Evolutionary conservation across 2,888 invertebrate species (phyloP).

Genomic region (Rapana venosa): DNA sequence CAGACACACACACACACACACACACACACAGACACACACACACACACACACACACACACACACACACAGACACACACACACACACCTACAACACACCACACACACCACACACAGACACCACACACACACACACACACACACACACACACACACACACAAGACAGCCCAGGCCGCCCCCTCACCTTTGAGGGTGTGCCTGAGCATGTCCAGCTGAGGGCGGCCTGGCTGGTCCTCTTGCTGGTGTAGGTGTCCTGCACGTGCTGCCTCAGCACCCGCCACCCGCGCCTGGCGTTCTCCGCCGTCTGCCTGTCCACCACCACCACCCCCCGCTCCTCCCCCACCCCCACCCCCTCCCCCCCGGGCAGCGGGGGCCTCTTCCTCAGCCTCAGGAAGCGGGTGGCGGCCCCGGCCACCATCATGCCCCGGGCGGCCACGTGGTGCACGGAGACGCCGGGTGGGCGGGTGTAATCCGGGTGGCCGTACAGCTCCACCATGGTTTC

Average conservation of each 20-base stretch:
- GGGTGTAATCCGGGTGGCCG: slow-evolving; percentile 64
- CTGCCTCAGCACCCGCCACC: slow-evolving; percentile 65
- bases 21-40: neutral
- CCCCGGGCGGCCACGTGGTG: slow-evolving; percentile 38
- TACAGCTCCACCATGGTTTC: slow-evolving; percentile 66
- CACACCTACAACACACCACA: too few relatives aligned
- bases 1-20: slow-evolving; percentile 24
- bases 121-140: too few relatives aligned
- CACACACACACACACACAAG: too few relatives aligned
- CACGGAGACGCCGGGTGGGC: slow-evolving; percentile 52
- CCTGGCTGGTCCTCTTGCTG: slow-evolving; percentile 58
- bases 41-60: too few relatives aligned
- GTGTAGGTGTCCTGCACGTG: slow-evolving; percentile 63
- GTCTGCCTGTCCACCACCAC: slow-evolving; percentile 31
- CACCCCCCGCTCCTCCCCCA: slow-evolving; percentile 24
- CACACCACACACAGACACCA: too few relatives aligned
- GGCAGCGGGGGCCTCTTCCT: neutral
- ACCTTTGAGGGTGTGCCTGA: slow-evolving; percentile 64
- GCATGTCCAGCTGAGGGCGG: slow-evolving; percentile 63
- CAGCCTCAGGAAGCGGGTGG: slow-evolving; percentile 32
- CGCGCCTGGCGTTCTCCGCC: slow-evolving; percentile 54
- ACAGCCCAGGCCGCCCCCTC: neutral
- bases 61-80: too few relatives aligned
- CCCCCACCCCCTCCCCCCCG: neutral
- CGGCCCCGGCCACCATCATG: slow-evolving; percentile 29